These are phyloP conservation scores for Micrasema longulum DNA, from an alignment of 1,140 invertebrate species.

Conservation along the genomic window DNA sequence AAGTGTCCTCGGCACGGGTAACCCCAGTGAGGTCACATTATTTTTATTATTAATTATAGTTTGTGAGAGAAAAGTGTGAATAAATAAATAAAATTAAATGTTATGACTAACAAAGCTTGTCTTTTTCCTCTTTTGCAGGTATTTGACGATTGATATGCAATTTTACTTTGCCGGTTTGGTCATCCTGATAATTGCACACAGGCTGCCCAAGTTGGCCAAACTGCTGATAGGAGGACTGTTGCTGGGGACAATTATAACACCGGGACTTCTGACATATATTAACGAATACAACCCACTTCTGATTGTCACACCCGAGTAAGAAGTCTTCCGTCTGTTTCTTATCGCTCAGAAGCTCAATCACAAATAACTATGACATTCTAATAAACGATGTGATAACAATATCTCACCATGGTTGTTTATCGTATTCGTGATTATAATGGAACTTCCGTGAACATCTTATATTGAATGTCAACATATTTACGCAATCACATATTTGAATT, in stretches of 20 bases:
- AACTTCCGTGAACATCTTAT: too few species aligned
- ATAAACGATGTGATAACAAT: too few species aligned
- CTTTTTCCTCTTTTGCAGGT: slow-evolving; percentile 10
- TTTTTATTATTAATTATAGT: too few species aligned
- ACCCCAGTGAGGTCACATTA: too few species aligned
- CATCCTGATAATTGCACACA: background rate
- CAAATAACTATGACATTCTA: too few species aligned
- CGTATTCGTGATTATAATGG: too few species aligned
- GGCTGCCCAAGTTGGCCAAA: background rate
- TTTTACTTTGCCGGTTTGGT: slow-evolving; percentile 25
- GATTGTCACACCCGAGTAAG: slow-evolving; percentile 14
- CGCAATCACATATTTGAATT: too few species aligned
- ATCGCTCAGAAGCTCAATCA: background rate
- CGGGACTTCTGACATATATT: slow-evolving; percentile 1
- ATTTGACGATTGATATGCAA: slow-evolving; percentile 9
- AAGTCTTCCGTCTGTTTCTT: background rate
- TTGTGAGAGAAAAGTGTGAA: too few species aligned
- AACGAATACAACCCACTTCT: background rate
- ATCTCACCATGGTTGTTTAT: too few species aligned
- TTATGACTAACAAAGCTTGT: background rate
- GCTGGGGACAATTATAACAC: background rate
- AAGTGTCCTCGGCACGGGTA: too few species aligned
- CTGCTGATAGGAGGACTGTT: background rate
- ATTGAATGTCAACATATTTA: too few species aligned
- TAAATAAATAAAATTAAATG: too few species aligned